Base-by-base conservation (phyloP, 2,797 vertebrate genomes). In the Oryzias dopingdopingensis region DNA sequence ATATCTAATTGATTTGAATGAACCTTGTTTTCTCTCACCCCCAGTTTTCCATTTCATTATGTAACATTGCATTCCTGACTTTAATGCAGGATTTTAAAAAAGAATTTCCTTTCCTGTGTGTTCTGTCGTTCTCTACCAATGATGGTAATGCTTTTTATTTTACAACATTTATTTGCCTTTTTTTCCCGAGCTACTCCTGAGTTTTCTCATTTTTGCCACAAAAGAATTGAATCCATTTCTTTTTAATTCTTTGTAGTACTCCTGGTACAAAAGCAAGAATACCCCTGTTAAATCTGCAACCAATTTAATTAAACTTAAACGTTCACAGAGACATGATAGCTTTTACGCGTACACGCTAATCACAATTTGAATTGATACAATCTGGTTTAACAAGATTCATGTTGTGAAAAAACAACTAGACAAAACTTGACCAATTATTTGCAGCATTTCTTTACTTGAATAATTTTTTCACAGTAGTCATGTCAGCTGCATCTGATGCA, bases 301-400 rank as follows among this genome's bases (percentile, higher is more conserved):
- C 49, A 62, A 23, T 72, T 64, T 60, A 66, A 77, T 48, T 76
- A 52, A 47, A 74, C 63, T 57, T 69, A 60, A 51, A 59, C 45
- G 55, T 49, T 56, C 42, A 72, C 42, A 18, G 56, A 58, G 26
- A 44, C 48, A 55, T 52, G 5, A 26, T 1, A 6, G 6, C 26
- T 26, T 5, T 26, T 26, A 26, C 24, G 3, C 24, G 4, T 20
- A 49, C 52, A 60, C 56, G 59, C 42, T 59, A 22, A 47, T 49
- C 1, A 32, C 52, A 54, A 78, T 62, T 40, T 6, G 69, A 67
- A 72, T 67, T 14, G 60, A 67, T 70, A 42, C 32, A 44, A 68
- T 72, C 42, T 56, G 37, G 18, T 59, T 59, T 6, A 37, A 62
- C 16, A 72, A 60, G 51, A 55, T 20, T 52, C 37, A 47, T 56